Conservation (phyloP, 2,113 vertebrate genomes). For the Poecilia latipinna region DNA sequence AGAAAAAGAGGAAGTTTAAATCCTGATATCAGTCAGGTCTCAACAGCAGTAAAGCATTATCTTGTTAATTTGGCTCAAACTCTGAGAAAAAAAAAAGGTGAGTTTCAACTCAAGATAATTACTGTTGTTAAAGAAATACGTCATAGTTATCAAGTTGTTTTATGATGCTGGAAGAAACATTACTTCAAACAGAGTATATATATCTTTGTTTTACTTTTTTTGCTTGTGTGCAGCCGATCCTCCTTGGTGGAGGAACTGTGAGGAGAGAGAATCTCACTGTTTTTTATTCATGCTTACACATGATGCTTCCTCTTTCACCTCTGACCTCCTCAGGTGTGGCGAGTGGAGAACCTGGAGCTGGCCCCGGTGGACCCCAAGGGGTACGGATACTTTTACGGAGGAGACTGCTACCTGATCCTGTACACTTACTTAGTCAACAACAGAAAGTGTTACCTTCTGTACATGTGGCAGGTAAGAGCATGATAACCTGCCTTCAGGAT, state of each 20-base stretch:
- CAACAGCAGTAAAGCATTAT: background rate
- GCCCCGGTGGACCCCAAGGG: conserved; percentile 76
- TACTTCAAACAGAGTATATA: too few species aligned
- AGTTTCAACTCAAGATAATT: background rate
- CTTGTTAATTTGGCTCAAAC: background rate
- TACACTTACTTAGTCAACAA: conserved; percentile 84
- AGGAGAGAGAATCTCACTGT: too few species aligned
- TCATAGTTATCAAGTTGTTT: too few species aligned
- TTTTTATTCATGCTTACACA: background rate
- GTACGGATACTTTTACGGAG: conserved; percentile 89
- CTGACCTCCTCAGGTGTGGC: conserved; percentile 81
- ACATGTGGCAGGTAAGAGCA: conserved; percentile 89
- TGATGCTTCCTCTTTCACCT: background rate
- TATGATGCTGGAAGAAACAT: too few species aligned
- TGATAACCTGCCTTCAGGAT: background rate
- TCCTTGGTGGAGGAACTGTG: too few species aligned
- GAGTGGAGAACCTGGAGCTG: conserved; percentile 88
- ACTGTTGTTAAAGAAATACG: too few species aligned
- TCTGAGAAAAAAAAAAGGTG: background rate
- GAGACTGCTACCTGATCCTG: conserved; percentile 90
- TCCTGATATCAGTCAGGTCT: background rate
- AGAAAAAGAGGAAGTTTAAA: background rate
- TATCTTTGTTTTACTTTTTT: too few species aligned
- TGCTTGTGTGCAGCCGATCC: too few species aligned
- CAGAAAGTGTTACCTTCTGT: conserved; percentile 83